phyloP scores from a whole-genome alignment of 1,140 invertebrate genomes.

The Thaumatotibia leucotreta region DNA sequence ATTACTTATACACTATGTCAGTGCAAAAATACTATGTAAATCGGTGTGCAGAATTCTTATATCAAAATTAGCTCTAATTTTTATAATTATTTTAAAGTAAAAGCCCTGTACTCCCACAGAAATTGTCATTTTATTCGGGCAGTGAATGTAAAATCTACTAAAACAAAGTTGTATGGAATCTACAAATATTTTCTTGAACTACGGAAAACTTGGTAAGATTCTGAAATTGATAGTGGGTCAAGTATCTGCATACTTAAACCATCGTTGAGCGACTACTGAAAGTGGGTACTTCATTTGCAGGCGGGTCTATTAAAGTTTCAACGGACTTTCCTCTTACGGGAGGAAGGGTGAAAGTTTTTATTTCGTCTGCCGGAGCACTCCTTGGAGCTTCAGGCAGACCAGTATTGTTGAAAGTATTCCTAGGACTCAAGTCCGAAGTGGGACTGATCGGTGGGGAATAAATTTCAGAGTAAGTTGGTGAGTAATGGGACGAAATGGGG shows the following conservation, averaged over 20 bases:
- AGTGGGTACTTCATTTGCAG: constrained; percentile 50
- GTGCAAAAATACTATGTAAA: constrained; percentile 4
- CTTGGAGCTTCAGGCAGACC: constrained; percentile 70
- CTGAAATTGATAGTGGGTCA: background rate
- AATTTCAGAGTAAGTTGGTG: constrained; percentile 70
- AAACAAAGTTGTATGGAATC: background rate
- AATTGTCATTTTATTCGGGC: constrained; percentile 20
- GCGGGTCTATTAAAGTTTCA: constrained; percentile 66
- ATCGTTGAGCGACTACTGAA: constrained; percentile 71
- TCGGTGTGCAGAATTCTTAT: background rate
- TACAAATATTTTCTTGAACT: background rate
- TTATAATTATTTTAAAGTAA: constrained; percentile 16
- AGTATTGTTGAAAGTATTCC: constrained; percentile 55
- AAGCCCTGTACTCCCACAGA: constrained; percentile 21
- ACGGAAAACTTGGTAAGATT: background rate
- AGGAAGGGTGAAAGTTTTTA: constrained; percentile 68
- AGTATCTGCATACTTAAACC: constrained; percentile 60
- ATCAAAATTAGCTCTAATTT: constrained; percentile 7
- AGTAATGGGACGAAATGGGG: constrained; percentile 64
- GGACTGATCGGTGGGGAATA: constrained; percentile 71
- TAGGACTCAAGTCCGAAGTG: constrained; percentile 57
- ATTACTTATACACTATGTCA: background rate
- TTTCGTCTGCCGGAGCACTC: constrained; percentile 58
- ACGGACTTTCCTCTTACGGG: constrained; percentile 62
- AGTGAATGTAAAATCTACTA: constrained; percentile 8